Evolutionary conservation across 2,797 vertebrate genomes (phyloP), one percentile per base, ranked within the genome.

Genomic region (Enteromius mattozi): DNA sequence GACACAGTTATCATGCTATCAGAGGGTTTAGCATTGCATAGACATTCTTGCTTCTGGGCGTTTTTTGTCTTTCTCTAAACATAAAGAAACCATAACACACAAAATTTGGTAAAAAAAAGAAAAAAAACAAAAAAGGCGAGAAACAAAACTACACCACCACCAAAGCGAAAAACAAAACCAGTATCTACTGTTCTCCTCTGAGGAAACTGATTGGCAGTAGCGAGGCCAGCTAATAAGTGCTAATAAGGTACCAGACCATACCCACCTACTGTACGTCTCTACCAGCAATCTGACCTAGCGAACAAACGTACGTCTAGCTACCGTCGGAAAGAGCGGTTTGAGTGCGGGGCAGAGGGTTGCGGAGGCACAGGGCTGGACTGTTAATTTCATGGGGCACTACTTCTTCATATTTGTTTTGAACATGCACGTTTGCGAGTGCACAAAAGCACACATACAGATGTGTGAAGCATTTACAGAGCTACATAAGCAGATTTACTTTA

Each of bases 11-110:
- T 90, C 74, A 68, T 5, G 85, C 88, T 78, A 80, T 88, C 86
- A 47, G 78, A 86, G 87, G 85, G 85, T 86, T 90, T 90, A 89
- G 89, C 87, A 91, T 93, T 96, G 95, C 95, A 95, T 95, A 94
- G 94, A 94, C 93, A 89, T 92, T 88, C 92, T 91, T 93, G 92
- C 91, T 94, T 94, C 92, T 93, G 90, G 90, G 90, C 17, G 47
- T 75, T 80, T 70, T 86, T 74, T 82, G 49, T 70, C 47, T 90
- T 90, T 88, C 91, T 92, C 78, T 92, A 87, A 92, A 93, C 92
- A 68, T 13, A 42, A 84, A 63, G 65, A 75, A 8, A 70, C 30
- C 27, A 16, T 66, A 82, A 81, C n/a, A 68, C 90, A 92, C 87
- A 91, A 93, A 91, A 93, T 95, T 95, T 95, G 93, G 93, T 93